Conservation (phyloP, 2,888 invertebrate genomes). For the Pseudolycoriella hygida region DNA sequence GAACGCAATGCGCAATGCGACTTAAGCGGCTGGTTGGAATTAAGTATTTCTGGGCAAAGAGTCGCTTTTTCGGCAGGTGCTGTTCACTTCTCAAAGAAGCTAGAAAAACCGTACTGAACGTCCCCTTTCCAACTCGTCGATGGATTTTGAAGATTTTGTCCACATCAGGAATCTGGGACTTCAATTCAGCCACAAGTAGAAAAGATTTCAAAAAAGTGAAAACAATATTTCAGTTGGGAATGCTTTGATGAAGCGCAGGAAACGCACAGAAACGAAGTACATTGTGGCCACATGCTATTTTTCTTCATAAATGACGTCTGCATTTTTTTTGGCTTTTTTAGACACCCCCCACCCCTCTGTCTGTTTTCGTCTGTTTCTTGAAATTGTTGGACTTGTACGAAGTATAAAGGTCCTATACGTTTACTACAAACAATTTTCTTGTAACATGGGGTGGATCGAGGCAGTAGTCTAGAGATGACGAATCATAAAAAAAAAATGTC, state of each 20-base stretch:
- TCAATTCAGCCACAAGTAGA: constrained; percentile 20
- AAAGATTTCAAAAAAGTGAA: neutral
- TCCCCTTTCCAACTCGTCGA: constrained; percentile 63
- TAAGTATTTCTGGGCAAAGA: constrained; percentile 72
- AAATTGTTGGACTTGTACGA: too few species aligned
- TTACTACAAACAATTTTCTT: too few species aligned
- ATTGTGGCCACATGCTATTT: constrained; percentile 4
- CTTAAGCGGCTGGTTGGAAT: constrained; percentile 74
- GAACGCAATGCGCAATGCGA: constrained; percentile 52
- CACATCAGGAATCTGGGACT: constrained; percentile 37
- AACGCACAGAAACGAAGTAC: neutral
- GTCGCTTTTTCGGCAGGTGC: constrained; percentile 29
- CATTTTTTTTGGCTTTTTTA: too few species aligned
- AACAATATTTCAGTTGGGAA: neutral
- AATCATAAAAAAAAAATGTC: too few species aligned
- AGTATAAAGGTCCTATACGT: too few species aligned
- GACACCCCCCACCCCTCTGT: too few species aligned
- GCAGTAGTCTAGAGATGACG: too few species aligned
- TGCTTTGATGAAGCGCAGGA: neutral
- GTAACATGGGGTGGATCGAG: too few species aligned
- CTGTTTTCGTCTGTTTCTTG: too few species aligned
- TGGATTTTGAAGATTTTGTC: constrained; percentile 45
- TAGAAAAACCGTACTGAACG: constrained; percentile 74
- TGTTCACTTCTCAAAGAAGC: too few species aligned
- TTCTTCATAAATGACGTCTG: too few species aligned